Evolutionary conservation across 2,797 vertebrate genomes (phyloP), one percentile per base, ranked within the genome.

Genomic region (Adrianichthys oophorus): DNA sequence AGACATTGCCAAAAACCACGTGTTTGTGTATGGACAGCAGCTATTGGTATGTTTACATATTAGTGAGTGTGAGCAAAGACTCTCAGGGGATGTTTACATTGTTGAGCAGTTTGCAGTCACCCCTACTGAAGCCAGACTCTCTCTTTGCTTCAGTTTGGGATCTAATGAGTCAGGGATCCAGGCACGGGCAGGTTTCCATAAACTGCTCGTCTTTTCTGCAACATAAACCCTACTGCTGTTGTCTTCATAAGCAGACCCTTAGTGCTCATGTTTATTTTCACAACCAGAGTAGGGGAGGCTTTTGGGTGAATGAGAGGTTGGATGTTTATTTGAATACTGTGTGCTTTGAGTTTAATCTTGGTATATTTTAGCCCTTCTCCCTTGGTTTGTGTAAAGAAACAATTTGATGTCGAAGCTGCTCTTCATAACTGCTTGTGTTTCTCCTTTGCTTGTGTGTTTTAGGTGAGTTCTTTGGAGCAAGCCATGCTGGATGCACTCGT

Each of bases 1-100:
- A 53, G 98, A 99, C 89, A 98, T 99, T 76, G 98, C 98, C 86
- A 99, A 99, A 93, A 98, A 96, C 86, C 95, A 98, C 13, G 96
- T 98, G 82, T 98, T 99, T 94, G 95, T 99, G 81, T 99, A 98
- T 58, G 98, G 98, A 74, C 97, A 98, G 53, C 96, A 99, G 69
- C 94, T 98, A 90, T 86, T 98, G 95, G 98, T 98, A 93, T 17
- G 95, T 94, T 18, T 47, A 56, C 50, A 41, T 72, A 48, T 65
- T 59, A 59, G 41, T 48, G 1, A 48, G n/a, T 60, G 49, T 65
- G 46, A 54, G 43, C 14, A 47, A 37, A 14, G 48, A 46, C 66
- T 70, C 59, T 14, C 46, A 24, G 44, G 37, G 48, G 26, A 60
- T 70, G 59, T 85, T 74, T 83, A 65, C 67, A 72, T 52, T n/a